phyloP scores from a whole-genome alignment of 1,140 invertebrate genomes.

The Lithobius niger region DNA sequence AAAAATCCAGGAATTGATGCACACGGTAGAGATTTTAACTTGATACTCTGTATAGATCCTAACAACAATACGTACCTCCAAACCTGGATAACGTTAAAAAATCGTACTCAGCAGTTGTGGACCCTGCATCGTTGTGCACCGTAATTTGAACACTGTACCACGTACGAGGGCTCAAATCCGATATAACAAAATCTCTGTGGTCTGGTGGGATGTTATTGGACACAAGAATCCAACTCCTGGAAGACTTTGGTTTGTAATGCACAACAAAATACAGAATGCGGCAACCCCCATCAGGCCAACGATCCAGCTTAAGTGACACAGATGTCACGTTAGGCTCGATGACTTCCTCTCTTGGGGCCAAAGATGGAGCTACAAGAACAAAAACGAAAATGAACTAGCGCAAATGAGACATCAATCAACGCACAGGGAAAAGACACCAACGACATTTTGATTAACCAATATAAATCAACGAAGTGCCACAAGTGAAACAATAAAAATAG shows the following conservation, averaged over 20 bases:
- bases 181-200: constrained; percentile 67
- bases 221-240: constrained; percentile 73
- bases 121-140: constrained; percentile 90
- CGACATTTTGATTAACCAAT: too few species aligned
- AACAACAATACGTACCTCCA: constrained; percentile 60
- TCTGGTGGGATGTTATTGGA: constrained; percentile 82
- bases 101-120: constrained; percentile 83
- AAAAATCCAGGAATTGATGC: too few species aligned
- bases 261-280: constrained; percentile 92
- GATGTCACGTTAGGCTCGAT: constrained; percentile 83
- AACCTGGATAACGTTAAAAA: constrained; percentile 90
- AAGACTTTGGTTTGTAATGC: constrained; percentile 75
- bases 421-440: too few species aligned
- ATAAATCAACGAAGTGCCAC: too few species aligned
- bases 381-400: not conserved
- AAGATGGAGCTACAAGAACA: constrained; percentile 45
- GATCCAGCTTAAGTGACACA: constrained; percentile 75
- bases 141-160: constrained; percentile 78
- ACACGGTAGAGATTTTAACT: too few species aligned
- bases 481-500: too few species aligned
- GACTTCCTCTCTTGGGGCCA: constrained; percentile 73
- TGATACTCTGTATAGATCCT: too few species aligned
- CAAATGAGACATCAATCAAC: too few species aligned
- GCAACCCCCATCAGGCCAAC: constrained; percentile 90
- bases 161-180: constrained; percentile 79